Evolutionary conservation across 2,113 vertebrate genomes (phyloP), one percentile per base, ranked within the genome.

Genomic region (Apteryx owenii): DNA sequence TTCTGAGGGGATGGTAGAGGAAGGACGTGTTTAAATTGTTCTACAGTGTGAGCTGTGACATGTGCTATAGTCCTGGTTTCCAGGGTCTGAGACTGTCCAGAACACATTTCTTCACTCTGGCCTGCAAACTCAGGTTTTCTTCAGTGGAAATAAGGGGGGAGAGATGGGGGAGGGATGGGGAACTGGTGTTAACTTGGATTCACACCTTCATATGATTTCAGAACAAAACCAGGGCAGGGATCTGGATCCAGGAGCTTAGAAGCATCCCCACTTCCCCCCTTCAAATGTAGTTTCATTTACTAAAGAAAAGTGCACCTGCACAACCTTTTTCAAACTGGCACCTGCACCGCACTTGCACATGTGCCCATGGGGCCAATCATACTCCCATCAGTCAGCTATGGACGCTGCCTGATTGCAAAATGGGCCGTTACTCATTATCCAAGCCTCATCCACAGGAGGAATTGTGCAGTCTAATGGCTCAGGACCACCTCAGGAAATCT

Each of bases 301-400:
- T 48, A 19, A 23, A 75, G 65, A 61, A 79, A 69, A 60, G 4
- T 29, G 22, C 62, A 18, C 14, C 42, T 25, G 6, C 13, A 44
- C 33, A 44, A 44, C 44, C 3, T 1, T 69, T 44, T 40, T 22
- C 26, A 77, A 70, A 33, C 33, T 31, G 71, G 10, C 38, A 44
- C 12, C 16, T 60, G 17, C 23, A 16, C 14, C 48, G 36, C 1
- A 3, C 8, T 61, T 51, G 18, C 15, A 85, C 53, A 40, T 69
- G 17, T 19, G 53, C 6, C 29, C 33, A 6, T 9, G 38, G 48
- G 25, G 68, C 15, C 0, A 0, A 36, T 10, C 0, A 0, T 28
- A 18, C 72, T 90, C 40, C 48, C 21, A 28, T n/a, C 28, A 5
- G 6, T 33, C 50, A 77, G 22, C n/a, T 51, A 7, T 5, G 19